Percentiles rank a stretch among this genome's conserved stretches.
Evolutionary conservation across 2,888 invertebrate species (phyloP).

Genomic region (Thereva nobilitata): DNA sequence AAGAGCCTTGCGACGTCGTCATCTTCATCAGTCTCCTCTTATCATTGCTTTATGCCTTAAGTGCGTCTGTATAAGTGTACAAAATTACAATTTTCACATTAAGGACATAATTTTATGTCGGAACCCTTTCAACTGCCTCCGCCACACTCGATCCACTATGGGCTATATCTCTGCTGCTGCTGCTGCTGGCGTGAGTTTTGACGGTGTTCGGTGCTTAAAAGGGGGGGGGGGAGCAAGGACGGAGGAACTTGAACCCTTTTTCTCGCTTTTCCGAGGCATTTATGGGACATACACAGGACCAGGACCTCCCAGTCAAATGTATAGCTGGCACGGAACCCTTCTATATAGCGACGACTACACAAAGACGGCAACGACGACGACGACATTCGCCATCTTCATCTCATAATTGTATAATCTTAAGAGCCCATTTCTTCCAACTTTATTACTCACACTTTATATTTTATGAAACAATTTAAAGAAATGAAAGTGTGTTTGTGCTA

Average conservation of each 20-base stretch:
- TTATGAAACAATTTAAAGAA: constrained; percentile 31
- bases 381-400: constrained; percentile 34
- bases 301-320: too few species aligned
- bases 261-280: constrained; percentile 18
- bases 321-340: too few species aligned
- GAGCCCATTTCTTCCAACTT: constrained; percentile 35
- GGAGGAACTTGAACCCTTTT: constrained; percentile 1
- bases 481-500: constrained; percentile 6
- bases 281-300: constrained; percentile 28
- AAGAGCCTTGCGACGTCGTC: constrained; percentile 36
- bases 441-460: constrained; percentile 35
- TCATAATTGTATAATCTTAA: constrained; percentile 39
- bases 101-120: constrained; percentile 55
- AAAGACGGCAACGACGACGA: background rate
- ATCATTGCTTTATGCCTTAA: constrained; percentile 13
- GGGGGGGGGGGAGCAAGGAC: too few species aligned
- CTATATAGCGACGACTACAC: background rate
- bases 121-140: constrained; percentile 43
- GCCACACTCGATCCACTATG: too few species aligned
- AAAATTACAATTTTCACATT: constrained; percentile 56
- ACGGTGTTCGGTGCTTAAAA: too few species aligned
- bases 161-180: too few species aligned
- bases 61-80: constrained; percentile 12
- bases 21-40: constrained; percentile 22
- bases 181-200: too few species aligned